Evolutionary conservation across 2,797 vertebrate species (phyloP), one percentile per base, ranked within the genome.

Genomic region (Microcaecilia unicolor): DNA sequence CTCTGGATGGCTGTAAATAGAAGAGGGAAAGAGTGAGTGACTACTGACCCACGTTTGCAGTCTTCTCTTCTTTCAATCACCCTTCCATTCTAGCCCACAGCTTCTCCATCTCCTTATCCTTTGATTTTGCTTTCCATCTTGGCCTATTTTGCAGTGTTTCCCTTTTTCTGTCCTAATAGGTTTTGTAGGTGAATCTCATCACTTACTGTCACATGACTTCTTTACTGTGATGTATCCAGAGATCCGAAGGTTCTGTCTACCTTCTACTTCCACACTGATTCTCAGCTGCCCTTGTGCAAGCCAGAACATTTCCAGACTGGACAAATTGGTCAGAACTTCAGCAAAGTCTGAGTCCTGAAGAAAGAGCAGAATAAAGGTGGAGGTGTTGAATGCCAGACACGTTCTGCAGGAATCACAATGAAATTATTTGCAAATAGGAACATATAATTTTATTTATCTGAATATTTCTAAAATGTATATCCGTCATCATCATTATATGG

Each of bases 181-280:
- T 10, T 9, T 9, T 37, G 29, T 18, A 15, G 16, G 6, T 34
- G 27, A 18, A 6, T 10, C 38, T 44, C 2, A 0, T 13, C 32
- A 80, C 91, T 91, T 79, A 98, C 95, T 92, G 67, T 98, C 92
- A 24, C 95, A 98, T 20, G 88, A 89, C 60, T 85, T 91, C 61
- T 82, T 87, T 55, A 83, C 75, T 2, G 86, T 83, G 61, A 97
- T 89, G 71, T 70, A 79, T 39, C 93, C 95, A 0, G 85, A 85
- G 63, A 98, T 82, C 20, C 72, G 80, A 4, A 60, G 67, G 1
- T 66, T 52, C 6, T 79, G 66, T 23, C 15, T 68, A 16, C 71
- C 81, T 47, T 86, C 78, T 0, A 85, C 86, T 38, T 87, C 82
- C 7, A 91, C 87, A 8, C 67, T 17, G 9, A 97, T 89, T 69